A percentile compares a stretch with the other conserved stretches of the same genome.
Conservation (phyloP, 2,888 invertebrate genomes). For the Agrenia bidenticulata region DNA sequence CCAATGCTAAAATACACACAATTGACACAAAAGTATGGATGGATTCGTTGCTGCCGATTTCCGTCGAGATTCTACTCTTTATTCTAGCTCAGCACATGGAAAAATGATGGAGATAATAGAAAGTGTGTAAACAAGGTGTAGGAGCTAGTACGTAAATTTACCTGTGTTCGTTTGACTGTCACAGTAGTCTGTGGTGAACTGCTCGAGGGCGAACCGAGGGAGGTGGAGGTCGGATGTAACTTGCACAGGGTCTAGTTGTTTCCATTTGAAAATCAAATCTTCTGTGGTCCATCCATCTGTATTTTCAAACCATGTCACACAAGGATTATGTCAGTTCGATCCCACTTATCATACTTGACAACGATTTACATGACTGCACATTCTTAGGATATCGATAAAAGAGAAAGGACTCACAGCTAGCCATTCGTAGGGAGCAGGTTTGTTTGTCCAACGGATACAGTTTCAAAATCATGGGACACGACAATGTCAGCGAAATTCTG, state of each 20-base stretch:
- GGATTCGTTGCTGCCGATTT: too few species aligned
- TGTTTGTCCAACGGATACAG: slow-evolving; percentile 95
- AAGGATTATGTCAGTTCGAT: too few species aligned
- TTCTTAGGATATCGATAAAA: not conserved
- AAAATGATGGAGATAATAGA: too few species aligned
- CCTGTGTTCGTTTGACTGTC: slow-evolving; percentile 97
- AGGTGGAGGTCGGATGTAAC: slow-evolving; percentile 90
- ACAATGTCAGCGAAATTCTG: slow-evolving; percentile 90
- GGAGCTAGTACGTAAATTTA: slow-evolving; percentile 58
- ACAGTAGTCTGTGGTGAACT: slow-evolving; percentile 92
- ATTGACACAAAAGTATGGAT: too few species aligned
- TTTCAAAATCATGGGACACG: slow-evolving; percentile 97
- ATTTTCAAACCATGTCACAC: not conserved
- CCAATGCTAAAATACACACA: too few species aligned
- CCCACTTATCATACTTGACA: too few species aligned
- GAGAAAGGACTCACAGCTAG: slow-evolving; percentile 80
- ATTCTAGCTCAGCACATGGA: too few species aligned
- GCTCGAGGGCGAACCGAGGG: slow-evolving; percentile 90
- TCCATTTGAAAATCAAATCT: slow-evolving; percentile 95
- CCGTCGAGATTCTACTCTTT: too few species aligned
- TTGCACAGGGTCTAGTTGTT: slow-evolving; percentile 92
- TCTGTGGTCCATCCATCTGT: slow-evolving; percentile 96
- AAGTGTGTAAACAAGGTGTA: too few species aligned
- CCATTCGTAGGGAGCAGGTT: slow-evolving; percentile 91
- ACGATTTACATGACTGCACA: too few species aligned